Percentiles rank a stretch among this genome's conserved stretches.
Evolutionary conservation across 1,140 invertebrate species (phyloP).

Genomic region (Mamestra configurata): DNA sequence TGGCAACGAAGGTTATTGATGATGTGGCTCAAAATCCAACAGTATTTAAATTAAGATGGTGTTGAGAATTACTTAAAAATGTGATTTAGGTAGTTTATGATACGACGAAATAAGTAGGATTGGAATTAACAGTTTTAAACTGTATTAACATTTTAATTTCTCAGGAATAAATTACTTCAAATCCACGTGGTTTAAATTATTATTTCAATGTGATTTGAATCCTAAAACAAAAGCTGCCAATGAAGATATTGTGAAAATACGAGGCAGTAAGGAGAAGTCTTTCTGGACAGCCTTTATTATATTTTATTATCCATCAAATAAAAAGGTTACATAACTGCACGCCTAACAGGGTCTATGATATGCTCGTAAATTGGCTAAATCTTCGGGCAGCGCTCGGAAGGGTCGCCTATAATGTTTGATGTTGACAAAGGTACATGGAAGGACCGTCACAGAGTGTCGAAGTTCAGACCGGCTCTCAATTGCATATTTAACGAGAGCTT

Average conservation of each 20-base stretch:
- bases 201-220: not conserved
- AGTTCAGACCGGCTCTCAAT: constrained; percentile 54
- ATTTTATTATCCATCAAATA: constrained; percentile 1
- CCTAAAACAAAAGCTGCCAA: not conserved
- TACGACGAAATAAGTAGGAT: not conserved
- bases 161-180: too few species aligned
- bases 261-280: not conserved
- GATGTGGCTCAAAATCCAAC: not conserved
- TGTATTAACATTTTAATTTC: too few species aligned
- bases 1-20: constrained; percentile 14
- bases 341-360: constrained; percentile 7
- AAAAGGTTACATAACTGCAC: constrained; percentile 24
- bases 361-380: constrained; percentile 36
- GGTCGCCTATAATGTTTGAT: constrained; percentile 48
- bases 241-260: not conserved
- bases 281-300: not conserved
- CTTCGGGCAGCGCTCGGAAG: not conserved
- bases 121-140: too few species aligned
- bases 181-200: too few species aligned
- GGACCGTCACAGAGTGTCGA: constrained; percentile 9
- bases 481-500: constrained; percentile 70
- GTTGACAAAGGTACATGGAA: constrained; percentile 36
- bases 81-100: too few species aligned
- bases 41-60: not conserved
- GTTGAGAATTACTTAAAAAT: not conserved